Base-by-base conservation (phyloP, 1,140 invertebrate genomes). In the Eulimnadia texana region DNA sequence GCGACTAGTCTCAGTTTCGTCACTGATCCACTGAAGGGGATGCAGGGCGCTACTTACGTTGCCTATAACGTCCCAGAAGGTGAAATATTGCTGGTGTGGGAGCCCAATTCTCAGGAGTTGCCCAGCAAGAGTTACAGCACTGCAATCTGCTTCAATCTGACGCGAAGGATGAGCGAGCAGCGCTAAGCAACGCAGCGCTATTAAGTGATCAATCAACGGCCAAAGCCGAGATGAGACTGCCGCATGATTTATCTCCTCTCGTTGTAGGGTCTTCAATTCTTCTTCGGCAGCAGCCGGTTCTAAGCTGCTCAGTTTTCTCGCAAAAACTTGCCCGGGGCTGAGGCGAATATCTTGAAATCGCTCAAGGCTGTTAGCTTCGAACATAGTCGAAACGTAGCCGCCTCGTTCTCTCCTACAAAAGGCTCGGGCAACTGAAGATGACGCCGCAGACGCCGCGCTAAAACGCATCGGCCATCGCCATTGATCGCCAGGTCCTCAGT, bases 151-250 rank as follows among this genome's bases (percentile, higher is more conserved):
- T 6, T 16, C 16, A 42, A 42, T 42, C 33, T 6, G 6, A 6
- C 16, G 6, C 16, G 33, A 42, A 42, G 33, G 33, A 16, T 16
- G 6, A 16, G 33, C 33, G 33, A 42, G 33, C 6, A 16, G 16
- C 16, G 33, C 33, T 42, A 42, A 57, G 33, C 29, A 33, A n/a
- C 55, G 27, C 55, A 57, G 28, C 25, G 33, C 29, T 1, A 29
- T 16, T 10, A 57, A 20, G 55, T 57, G 55, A 57, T 57, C 55
- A 23, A 57, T 29, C 55, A 57, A 27, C 3, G 55, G 33, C 27
- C 27, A 33, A 6, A 42, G 33, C 16, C 33, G 33, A 6, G 33
- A 42, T 9, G 33, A 42, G 33, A 42, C 33, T 6, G 33, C 33
- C 33, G 33, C 33, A 42, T 42, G 33, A 42, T 42, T 6, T 16